These are phyloP conservation scores for Trichonephila inaurata DNA, from an alignment of 1,140 invertebrate genomes.

Conservation along the genomic window DNA sequence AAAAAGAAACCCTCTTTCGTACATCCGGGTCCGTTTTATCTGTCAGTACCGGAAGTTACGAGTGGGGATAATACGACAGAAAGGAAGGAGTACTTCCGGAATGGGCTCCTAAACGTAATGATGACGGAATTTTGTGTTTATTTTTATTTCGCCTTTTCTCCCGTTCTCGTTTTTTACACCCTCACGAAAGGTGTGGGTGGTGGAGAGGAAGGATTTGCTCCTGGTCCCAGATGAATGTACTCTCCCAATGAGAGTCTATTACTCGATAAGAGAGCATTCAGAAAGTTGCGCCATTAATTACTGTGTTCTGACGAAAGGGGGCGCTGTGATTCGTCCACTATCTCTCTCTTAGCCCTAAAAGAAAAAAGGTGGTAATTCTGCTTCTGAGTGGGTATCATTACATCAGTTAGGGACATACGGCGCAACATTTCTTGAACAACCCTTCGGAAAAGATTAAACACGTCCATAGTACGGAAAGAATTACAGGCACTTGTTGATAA, in stretches of 20 bases:
- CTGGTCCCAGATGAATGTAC: neutral
- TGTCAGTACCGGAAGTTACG: slow-evolving; percentile 71
- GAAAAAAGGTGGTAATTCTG: neutral
- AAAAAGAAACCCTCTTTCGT: neutral
- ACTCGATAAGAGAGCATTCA: slow-evolving; percentile 59
- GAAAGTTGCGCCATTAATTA: slow-evolving; percentile 26
- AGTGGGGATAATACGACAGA: slow-evolving; percentile 71
- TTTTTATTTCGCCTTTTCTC: slow-evolving; percentile 12
- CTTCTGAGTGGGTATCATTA: slow-evolving; percentile 8
- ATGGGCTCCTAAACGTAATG: slow-evolving; percentile 52
- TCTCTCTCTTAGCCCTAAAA: neutral
- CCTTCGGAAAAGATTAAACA: neutral
- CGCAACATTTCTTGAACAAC: neutral
- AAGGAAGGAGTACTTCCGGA: slow-evolving; percentile 61
- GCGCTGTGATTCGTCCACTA: neutral
- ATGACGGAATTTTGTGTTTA: slow-evolving; percentile 32
- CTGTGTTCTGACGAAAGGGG: neutral
- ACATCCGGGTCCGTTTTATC: slow-evolving; percentile 74
- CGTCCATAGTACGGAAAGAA: neutral
- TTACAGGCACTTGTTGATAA: slow-evolving; percentile 24
- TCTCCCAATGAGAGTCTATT: slow-evolving; percentile 37
- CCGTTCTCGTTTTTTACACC: neutral
- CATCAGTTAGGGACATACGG: neutral
- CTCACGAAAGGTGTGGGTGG: neutral
- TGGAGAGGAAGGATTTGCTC: neutral